phyloP scores from a whole-genome alignment of 1,140 invertebrate species.

The Eueides isabella region DNA sequence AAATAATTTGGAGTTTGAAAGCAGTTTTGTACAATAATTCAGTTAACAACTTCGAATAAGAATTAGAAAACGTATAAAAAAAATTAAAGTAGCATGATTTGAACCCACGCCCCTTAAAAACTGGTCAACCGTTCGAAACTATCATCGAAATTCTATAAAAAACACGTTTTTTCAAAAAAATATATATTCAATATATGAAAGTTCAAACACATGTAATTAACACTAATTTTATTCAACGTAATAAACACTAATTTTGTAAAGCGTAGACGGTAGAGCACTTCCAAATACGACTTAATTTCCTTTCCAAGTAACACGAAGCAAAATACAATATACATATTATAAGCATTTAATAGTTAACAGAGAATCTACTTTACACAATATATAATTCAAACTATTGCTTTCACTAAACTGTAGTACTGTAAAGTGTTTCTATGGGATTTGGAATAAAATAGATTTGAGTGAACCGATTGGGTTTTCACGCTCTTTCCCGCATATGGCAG shows the following conservation, averaged over 20 bases:
- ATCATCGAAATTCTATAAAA: too few species aligned
- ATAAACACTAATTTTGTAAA: not conserved
- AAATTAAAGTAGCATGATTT: too few species aligned
- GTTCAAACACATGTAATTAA: not conserved
- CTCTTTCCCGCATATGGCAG: not conserved
- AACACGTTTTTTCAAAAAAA: not conserved
- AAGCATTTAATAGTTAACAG: not conserved
- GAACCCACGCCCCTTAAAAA: too few species aligned
- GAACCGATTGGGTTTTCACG: not conserved
- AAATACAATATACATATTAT: not conserved
- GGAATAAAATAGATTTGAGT: not conserved
- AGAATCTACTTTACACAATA: not conserved
- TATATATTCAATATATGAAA: not conserved
- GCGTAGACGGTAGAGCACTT: not conserved
- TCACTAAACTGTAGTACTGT: not conserved
- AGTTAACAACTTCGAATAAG: not conserved
- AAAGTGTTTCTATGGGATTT: not conserved
- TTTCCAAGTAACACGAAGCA: not conserved
- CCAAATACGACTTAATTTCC: not conserved
- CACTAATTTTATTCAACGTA: not conserved
- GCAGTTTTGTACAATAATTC: not conserved
- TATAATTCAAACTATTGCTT: not conserved
- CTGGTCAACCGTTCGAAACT: too few species aligned
- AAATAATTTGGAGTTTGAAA: not conserved
- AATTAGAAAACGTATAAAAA: too few species aligned